Percentiles rank a stretch among this genome's conserved stretches.
These are phyloP conservation scores for Endomychus coccineus DNA, from an alignment of 2,888 invertebrate species.

Conservation along the genomic window DNA sequence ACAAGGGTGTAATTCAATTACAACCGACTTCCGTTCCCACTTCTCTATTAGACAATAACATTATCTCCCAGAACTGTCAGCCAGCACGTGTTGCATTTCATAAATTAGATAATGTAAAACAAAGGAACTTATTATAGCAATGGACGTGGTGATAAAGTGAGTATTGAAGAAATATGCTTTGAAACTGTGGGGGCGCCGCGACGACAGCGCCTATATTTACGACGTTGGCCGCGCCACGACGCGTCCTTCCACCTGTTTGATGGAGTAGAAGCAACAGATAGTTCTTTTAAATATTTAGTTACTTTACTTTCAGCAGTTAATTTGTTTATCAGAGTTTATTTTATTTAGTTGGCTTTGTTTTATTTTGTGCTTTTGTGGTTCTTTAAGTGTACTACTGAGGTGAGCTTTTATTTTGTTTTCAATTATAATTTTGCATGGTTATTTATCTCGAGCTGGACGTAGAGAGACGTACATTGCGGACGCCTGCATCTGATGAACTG, in stretches of 20 bases:
- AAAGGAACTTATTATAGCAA: not conserved
- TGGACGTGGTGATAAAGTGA: not conserved
- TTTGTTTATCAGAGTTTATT: slow-evolving; percentile 12
- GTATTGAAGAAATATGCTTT: not conserved
- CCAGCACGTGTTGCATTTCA: slow-evolving; percentile 24
- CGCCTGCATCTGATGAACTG: no score
- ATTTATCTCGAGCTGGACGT: no score
- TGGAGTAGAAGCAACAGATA: slow-evolving; percentile 15
- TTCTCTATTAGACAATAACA: no score
- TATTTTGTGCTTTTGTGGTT: slow-evolving; percentile 2
- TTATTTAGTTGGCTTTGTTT: slow-evolving; percentile 6
- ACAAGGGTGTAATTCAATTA: no score
- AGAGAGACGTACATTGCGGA: no score
- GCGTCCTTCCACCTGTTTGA: slow-evolving; percentile 41
- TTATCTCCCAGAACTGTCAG: slow-evolving; percentile 26
- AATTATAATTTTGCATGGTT: no score
- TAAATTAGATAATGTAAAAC: slow-evolving; percentile 13
- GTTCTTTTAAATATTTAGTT: slow-evolving; percentile 9
- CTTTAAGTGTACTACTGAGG: slow-evolving; percentile 9
- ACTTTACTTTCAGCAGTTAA: slow-evolving; percentile 10
- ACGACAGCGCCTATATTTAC: slow-evolving; percentile 45
- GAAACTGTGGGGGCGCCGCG: slow-evolving; percentile 38
- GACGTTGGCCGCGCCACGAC: slow-evolving; percentile 45
- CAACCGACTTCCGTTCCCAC: no score
- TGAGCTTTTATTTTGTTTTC: slow-evolving; percentile 8